Conservation (phyloP, 2,797 vertebrate genomes). For the Phrynocephalus vlangalii region DNA sequence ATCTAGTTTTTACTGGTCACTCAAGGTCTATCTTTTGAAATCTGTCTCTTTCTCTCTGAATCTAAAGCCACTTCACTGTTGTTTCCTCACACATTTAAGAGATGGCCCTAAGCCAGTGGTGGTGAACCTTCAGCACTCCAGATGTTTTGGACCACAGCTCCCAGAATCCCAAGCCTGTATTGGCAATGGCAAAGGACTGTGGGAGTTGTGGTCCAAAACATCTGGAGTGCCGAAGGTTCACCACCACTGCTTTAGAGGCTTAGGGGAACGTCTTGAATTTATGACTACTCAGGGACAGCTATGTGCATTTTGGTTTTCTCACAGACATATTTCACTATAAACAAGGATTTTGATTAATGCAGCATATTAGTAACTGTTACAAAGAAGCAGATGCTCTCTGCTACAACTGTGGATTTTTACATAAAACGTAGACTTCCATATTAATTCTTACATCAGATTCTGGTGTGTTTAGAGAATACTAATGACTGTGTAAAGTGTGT, state of each 20-base stretch:
- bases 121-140: too few relatives aligned
- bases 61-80: too few relatives aligned
- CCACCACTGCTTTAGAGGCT: not conserved
- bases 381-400: slow-evolving; percentile 19
- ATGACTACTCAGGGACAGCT: not conserved
- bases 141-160: too few relatives aligned
- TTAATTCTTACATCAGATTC: slow-evolving; percentile 15
- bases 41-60: too few relatives aligned
- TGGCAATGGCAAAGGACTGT: too few relatives aligned
- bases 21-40: not conserved
- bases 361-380: slow-evolving; percentile 30
- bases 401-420: not conserved
- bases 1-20: not conserved
- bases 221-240: too few relatives aligned
- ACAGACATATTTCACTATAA: slow-evolving; percentile 26
- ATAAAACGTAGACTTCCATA: slow-evolving; percentile 6
- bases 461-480: not conserved
- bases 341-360: slow-evolving; percentile 39
- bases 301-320: slow-evolving; percentile 20
- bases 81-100: too few relatives aligned
- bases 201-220: too few relatives aligned
- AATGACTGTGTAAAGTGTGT: slow-evolving; percentile 11
- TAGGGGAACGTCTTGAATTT: not conserved
- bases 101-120: too few relatives aligned
- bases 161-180: too few relatives aligned